A percentile compares a stretch with the other conserved stretches of the same genome.
Evolutionary conservation across 1,140 invertebrate species (phyloP).

Genomic region (Zaprionus davidi): DNA sequence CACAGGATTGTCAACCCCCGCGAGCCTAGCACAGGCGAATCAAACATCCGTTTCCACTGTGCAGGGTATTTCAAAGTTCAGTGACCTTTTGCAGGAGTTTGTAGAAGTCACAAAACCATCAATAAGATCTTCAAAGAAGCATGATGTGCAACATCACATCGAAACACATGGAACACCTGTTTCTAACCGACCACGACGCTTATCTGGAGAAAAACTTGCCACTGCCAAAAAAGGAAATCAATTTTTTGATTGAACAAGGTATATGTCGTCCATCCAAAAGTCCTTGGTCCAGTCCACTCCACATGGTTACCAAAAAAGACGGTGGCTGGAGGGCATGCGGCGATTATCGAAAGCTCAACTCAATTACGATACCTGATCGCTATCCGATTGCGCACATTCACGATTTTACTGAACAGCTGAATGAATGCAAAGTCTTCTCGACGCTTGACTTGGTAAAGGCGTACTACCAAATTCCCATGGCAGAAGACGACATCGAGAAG

Average conservation of each 20-base stretch:
- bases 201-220: constrained; percentile 79
- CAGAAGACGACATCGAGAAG: no score
- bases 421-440: not conserved
- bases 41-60: constrained; percentile 9
- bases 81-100: constrained; percentile 26
- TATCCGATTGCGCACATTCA: constrained; percentile 14
- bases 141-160: constrained; percentile 45
- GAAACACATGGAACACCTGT: constrained; percentile 55
- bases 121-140: constrained; percentile 2
- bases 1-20: not conserved
- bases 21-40: not conserved
- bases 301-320: constrained; percentile 83
- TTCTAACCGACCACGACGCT: constrained; percentile 67
- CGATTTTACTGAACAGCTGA: not conserved
- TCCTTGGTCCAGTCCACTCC: constrained; percentile 84
- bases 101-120: not conserved
- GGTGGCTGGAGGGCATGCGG: constrained; percentile 80
- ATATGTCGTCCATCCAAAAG: no score
- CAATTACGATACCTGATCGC: constrained; percentile 77
- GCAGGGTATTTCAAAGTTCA: not conserved
- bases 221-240: no score
- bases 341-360: constrained; percentile 85
- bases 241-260: no score
- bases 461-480: no score
- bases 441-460: no score